Conservation (phyloP, 30 jellyfish, hydroid and myxozoan genomes). For the Hydractinia echinata region DNA sequence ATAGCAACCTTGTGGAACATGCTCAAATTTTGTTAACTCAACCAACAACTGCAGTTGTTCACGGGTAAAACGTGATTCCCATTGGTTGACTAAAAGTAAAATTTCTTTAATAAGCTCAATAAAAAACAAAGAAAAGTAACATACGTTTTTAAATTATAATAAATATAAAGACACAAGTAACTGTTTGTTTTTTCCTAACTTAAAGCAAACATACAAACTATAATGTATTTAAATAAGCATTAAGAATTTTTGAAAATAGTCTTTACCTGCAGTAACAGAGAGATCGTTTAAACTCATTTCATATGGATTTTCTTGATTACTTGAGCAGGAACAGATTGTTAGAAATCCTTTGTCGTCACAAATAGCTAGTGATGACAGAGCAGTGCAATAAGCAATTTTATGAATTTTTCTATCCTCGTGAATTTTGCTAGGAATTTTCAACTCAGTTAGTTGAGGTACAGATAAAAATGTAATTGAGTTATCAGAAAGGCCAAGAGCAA, state of each 20-base stretch:
- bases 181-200: no score
- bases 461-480: conserved; percentile 26
- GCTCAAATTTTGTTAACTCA: conserved; percentile 54
- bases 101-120: no score
- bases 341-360: conserved; percentile 30
- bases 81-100: background rate
- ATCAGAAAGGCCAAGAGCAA: conserved; percentile 21
- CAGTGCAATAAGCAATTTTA: conserved; percentile 19
- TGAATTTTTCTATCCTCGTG: conserved; percentile 10
- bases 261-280: conserved; percentile 6
- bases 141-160: no score
- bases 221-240: no score
- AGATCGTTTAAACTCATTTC: background rate
- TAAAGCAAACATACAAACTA: no score
- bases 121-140: no score
- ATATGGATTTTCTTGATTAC: background rate
- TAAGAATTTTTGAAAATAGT: background rate
- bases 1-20: conserved; percentile 66
- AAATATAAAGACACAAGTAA: no score
- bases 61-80: conserved; percentile 39
- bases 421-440: conserved; percentile 1
- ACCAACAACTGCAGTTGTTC: conserved; percentile 35
- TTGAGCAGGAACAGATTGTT: conserved; percentile 10
- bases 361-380: conserved; percentile 28
- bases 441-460: conserved; percentile 22